These are phyloP conservation scores for Psophia crepitans DNA, from an alignment of 2,113 vertebrate species.

Conservation along the genomic window DNA sequence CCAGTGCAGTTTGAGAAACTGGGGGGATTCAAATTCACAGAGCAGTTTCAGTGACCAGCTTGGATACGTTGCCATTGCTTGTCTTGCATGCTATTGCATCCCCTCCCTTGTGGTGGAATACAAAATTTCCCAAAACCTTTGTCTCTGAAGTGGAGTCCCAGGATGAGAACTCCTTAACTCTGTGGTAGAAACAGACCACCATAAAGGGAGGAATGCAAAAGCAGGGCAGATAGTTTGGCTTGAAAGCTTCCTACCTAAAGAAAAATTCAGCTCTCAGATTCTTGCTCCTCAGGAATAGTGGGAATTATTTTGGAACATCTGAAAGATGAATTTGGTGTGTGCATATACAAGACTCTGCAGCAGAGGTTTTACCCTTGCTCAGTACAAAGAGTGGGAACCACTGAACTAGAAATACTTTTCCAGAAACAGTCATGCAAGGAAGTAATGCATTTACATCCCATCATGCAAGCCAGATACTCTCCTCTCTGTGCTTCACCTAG, in stretches of 20 bases:
- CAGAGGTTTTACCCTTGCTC: not conserved
- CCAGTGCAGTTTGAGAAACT: not conserved
- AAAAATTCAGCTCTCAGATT: not conserved
- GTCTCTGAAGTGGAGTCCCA: not conserved
- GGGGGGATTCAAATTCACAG: not conserved
- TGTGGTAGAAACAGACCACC: not conserved
- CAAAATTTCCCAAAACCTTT: not conserved
- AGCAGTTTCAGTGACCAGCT: not conserved
- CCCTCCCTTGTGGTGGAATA: not conserved
- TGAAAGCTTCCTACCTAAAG: not conserved
- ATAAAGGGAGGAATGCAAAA: not conserved
- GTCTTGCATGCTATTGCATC: not conserved
- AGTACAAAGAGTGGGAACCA: constrained; percentile 40
- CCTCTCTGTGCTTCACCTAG: constrained; percentile 4
- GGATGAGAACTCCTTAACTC: not conserved
- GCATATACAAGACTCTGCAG: not conserved
- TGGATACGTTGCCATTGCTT: not conserved
- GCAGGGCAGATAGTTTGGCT: not conserved
- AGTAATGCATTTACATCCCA: constrained; percentile 34
- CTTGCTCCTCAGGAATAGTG: not conserved
- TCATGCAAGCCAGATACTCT: constrained; percentile 60
- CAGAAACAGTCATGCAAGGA: constrained; percentile 53
- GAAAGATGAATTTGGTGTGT: not conserved
- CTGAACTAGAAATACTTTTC: constrained; percentile 44
- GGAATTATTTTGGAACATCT: not conserved